Conservation (phyloP, 2,888 invertebrate genomes). For the Willowsia nigromaculata region DNA sequence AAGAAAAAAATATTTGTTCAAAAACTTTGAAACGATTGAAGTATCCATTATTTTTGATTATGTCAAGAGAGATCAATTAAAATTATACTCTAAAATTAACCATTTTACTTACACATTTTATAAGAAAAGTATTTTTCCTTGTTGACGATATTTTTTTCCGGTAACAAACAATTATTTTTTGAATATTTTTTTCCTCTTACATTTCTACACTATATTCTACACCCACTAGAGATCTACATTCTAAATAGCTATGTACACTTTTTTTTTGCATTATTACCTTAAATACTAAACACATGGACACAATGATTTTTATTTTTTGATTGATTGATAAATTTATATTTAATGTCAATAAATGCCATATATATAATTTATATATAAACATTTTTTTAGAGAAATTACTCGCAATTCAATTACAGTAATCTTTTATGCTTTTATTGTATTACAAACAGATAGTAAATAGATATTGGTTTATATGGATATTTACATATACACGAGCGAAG, state of each 20-base stretch:
- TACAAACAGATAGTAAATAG: neutral
- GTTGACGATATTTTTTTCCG: neutral
- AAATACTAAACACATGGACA: neutral
- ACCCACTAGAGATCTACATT: neutral
- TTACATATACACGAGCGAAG: neutral
- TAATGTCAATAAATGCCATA: neutral
- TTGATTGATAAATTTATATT: neutral
- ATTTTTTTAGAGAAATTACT: neutral
- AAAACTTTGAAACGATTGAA: too few relatives aligned
- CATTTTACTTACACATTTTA: neutral
- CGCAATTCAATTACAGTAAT: neutral
- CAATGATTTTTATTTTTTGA: neutral
- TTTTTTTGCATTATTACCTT: too few relatives aligned
- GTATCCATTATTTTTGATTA: too few relatives aligned
- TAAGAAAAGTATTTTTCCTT: slow-evolving; percentile 31
- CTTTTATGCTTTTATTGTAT: neutral
- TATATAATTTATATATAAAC: neutral
- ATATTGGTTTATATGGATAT: neutral
- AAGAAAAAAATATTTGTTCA: too few relatives aligned
- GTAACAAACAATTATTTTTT: slow-evolving; percentile 2
- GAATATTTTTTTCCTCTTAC: neutral
- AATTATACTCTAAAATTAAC: neutral
- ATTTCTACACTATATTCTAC: neutral
- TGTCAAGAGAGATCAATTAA: neutral
- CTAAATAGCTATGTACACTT: neutral